These are phyloP conservation scores for Sceloporus tristichus DNA, from an alignment of 2,113 vertebrate genomes.

Conservation along the genomic window DNA sequence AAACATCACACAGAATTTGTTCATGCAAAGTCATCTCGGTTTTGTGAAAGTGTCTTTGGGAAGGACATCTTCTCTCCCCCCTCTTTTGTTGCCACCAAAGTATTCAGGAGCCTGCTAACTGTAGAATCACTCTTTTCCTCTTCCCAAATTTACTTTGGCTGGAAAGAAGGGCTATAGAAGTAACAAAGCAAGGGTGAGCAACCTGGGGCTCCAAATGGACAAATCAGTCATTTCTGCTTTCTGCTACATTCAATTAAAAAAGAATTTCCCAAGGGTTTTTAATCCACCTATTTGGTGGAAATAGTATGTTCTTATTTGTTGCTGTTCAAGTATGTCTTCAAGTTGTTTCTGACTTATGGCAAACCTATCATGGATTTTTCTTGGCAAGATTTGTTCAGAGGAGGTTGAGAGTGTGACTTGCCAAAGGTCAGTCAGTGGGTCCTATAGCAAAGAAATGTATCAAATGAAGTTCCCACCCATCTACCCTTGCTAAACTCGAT, in stretches of 20 bases:
- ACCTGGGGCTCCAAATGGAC: background rate
- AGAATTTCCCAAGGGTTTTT: background rate
- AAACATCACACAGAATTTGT: constrained; percentile 37
- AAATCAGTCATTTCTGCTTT: background rate
- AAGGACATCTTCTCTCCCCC: background rate
- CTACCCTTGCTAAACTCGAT: background rate
- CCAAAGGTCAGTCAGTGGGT: too few relatives aligned
- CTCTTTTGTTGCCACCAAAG: background rate
- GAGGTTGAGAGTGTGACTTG: too few relatives aligned
- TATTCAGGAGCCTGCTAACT: background rate
- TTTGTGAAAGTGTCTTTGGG: constrained; percentile 36
- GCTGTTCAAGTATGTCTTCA: too few relatives aligned
- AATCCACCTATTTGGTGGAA: background rate
- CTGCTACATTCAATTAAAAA: background rate
- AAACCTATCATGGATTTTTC: too few relatives aligned
- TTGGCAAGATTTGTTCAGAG: too few relatives aligned
- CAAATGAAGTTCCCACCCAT: background rate
- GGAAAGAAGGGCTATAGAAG: background rate
- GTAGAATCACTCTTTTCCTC: background rate
- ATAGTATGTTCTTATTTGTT: too few relatives aligned
- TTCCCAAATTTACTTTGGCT: background rate
- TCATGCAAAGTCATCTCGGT: background rate
- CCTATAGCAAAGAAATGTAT: background rate
- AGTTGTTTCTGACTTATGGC: too few relatives aligned
- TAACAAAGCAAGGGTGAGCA: background rate